These are phyloP conservation scores for Pygmarrhopalites habei DNA, from an alignment of 1,140 invertebrate species.

Conservation along the genomic window DNA sequence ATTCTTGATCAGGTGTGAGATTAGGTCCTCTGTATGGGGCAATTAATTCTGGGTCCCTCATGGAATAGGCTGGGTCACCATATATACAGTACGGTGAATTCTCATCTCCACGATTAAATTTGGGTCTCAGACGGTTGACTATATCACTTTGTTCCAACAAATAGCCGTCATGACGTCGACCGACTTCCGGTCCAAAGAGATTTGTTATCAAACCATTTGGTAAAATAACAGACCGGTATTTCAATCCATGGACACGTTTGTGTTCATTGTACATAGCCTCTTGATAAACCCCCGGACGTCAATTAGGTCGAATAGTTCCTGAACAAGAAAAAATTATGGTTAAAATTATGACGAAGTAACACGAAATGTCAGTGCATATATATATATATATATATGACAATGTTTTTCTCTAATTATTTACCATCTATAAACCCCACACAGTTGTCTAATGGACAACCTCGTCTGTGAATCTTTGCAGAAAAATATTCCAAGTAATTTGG, in stretches of 20 bases:
- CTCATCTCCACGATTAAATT: background rate
- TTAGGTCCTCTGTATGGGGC: constrained; percentile 9
- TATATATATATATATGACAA: no score
- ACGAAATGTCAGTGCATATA: no score
- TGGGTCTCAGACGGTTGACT: background rate
- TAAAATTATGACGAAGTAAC: no score
- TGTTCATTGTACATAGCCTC: constrained; percentile 12
- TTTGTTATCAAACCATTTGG: constrained; percentile 12
- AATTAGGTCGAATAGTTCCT: no score
- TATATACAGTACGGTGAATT: constrained; percentile 10
- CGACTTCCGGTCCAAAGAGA: background rate
- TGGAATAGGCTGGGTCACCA: constrained; percentile 15
- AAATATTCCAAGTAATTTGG: no score
- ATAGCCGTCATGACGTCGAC: constrained; percentile 10
- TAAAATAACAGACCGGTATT: constrained; percentile 14
- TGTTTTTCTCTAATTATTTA: no score
- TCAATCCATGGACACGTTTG: constrained; percentile 9
- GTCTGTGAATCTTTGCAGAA: no score
- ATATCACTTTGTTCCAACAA: background rate
- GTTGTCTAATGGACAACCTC: no score
- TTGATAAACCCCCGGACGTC: background rate
- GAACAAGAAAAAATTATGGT: no score
- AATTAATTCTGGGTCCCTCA: constrained; percentile 9
- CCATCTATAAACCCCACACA: no score
- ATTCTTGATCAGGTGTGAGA: background rate